Percentiles rank a stretch among this genome's conserved stretches.
Conservation (phyloP, 1,140 invertebrate genomes). For the Drosophila albomicans region DNA sequence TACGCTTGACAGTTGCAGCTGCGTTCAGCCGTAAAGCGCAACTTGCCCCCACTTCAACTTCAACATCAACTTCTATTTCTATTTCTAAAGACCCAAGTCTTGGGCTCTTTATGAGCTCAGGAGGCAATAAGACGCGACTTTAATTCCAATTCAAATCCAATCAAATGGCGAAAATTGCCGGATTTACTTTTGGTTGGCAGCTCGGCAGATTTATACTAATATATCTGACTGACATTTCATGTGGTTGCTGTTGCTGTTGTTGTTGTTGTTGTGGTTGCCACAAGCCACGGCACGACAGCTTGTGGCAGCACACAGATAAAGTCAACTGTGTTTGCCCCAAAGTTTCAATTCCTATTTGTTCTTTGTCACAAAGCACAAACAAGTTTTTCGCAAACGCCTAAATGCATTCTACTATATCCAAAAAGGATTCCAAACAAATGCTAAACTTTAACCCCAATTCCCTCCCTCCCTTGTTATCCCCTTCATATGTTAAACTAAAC, state of each 20-base stretch:
- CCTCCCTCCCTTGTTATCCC: background rate
- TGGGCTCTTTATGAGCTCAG: background rate
- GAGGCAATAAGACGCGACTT: slow-evolving; percentile 8
- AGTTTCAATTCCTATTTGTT: slow-evolving; percentile 32
- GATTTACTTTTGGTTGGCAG: slow-evolving; percentile 35
- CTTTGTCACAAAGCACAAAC: slow-evolving; percentile 7
- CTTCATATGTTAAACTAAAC: slow-evolving; percentile 9
- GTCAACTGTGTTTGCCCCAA: slow-evolving; percentile 5
- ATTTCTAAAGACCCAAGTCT: background rate
- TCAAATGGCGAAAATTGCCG: slow-evolving; percentile 57
- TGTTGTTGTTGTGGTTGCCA: slow-evolving; percentile 1
- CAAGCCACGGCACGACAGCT: slow-evolving; percentile 12
- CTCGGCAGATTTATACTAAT: slow-evolving; percentile 40
- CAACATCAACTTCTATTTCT: background rate
- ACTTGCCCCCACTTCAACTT: background rate
- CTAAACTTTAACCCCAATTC: background rate
- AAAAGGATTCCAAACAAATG: slow-evolving; percentile 9
- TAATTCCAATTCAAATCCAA: slow-evolving; percentile 32
- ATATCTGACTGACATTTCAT: background rate
- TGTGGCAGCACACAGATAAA: slow-evolving; percentile 25
- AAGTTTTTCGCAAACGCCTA: slow-evolving; percentile 33
- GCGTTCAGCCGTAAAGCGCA: slow-evolving; percentile 33
- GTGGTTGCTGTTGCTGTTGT: too few species aligned
- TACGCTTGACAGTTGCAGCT: slow-evolving; percentile 50
- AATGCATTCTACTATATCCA: slow-evolving; percentile 34